phyloP scores from a whole-genome alignment of 2,797 vertebrate genomes.

The Eulemur mongoz region DNA sequence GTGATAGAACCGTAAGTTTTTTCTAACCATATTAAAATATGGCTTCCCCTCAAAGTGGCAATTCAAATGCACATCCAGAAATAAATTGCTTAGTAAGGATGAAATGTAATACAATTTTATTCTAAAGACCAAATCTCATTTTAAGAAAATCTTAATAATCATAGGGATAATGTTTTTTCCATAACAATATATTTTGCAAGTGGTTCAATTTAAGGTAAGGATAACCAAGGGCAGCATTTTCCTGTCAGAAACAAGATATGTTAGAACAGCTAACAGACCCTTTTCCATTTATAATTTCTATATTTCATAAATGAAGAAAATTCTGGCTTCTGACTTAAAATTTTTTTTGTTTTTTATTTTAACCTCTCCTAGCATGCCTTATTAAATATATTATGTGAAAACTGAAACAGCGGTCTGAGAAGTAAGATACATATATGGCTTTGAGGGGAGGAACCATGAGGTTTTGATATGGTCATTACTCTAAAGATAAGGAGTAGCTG shows the following conservation, averaged over 20 bases:
- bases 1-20: background rate
- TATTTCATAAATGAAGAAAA: slow-evolving; percentile 9
- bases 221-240: slow-evolving; percentile 47
- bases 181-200: slow-evolving; percentile 43
- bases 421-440: background rate
- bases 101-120: slow-evolving; percentile 55
- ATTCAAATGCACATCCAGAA: slow-evolving; percentile 49
- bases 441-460: fast-evolving
- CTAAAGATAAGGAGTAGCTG: background rate
- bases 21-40: background rate
- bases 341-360: background rate
- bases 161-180: slow-evolving; percentile 54
- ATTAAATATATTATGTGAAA: background rate
- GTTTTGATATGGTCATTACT: background rate
- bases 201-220: slow-evolving; percentile 46
- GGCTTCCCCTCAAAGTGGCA: background rate
- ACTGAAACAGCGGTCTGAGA: background rate
- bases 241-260: slow-evolving; percentile 4
- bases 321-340: background rate
- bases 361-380: background rate
- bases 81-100: slow-evolving; percentile 51
- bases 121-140: slow-evolving; percentile 52
- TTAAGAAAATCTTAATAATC: slow-evolving; percentile 46
- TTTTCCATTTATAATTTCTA: slow-evolving; percentile 24
- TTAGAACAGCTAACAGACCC: background rate